Conservation (phyloP, 2,113 vertebrate species). For the Tamias sibiricus region DNA sequence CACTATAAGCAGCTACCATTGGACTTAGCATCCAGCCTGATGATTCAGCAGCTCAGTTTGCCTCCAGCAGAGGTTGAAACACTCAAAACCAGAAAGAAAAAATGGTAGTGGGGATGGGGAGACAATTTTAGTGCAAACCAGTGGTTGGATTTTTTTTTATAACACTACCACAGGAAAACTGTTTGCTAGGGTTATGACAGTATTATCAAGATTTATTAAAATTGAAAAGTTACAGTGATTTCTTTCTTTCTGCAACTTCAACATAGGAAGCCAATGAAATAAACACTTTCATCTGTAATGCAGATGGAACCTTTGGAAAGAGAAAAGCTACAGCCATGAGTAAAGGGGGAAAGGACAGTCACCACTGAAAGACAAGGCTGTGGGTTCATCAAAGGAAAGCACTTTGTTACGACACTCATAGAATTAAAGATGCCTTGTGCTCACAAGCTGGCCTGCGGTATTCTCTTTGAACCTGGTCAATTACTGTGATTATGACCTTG, state of each 20-base stretch:
- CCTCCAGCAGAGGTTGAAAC: conserved; percentile 50
- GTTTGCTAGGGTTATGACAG: not conserved
- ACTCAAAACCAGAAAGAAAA: not conserved
- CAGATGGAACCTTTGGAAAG: not conserved
- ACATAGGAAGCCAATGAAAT: not conserved
- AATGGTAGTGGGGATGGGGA: not conserved
- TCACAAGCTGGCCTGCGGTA: not conserved
- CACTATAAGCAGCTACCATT: conserved; percentile 59
- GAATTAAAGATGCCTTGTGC: not conserved
- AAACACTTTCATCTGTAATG: conserved; percentile 24
- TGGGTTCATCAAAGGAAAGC: not conserved
- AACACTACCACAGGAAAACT: conserved; percentile 54
- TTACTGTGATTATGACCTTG: not conserved
- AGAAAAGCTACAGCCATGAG: not conserved
- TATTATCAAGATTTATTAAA: conserved; percentile 58
- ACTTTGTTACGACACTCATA: not conserved
- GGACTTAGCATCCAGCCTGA: conserved; percentile 38
- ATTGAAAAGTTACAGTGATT: conserved; percentile 63
- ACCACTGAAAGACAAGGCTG: not conserved
- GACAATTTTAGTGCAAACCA: conserved; percentile 30
- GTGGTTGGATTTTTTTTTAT: conserved; percentile 41
- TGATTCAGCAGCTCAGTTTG: conserved; percentile 57
- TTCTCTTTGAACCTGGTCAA: not conserved
- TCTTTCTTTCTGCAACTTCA: conserved; percentile 10
- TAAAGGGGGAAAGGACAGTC: not conserved